A percentile compares a stretch with the other conserved stretches of the same genome.
phyloP scores from a whole-genome alignment of 1,140 invertebrate species.

The Panulirus ornatus region DNA sequence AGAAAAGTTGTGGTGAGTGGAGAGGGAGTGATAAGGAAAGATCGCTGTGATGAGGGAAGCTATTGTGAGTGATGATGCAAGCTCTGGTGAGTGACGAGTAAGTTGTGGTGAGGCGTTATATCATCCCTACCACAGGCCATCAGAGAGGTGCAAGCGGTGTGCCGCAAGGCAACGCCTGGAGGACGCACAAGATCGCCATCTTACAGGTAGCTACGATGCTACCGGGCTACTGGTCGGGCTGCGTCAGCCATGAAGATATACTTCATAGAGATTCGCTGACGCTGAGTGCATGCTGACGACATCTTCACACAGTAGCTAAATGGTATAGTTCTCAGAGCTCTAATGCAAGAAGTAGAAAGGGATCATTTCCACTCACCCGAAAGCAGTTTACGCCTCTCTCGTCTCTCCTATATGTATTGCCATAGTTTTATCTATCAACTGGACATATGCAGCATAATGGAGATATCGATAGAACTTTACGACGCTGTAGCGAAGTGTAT shows the following conservation, averaged over 20 bases:
- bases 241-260: no score
- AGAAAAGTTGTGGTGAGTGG: background rate
- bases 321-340: background rate
- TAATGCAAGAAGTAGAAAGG: background rate
- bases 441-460: slow-evolving; percentile 26
- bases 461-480: slow-evolving; percentile 49
- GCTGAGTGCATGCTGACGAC: background rate
- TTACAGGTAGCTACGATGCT: background rate
- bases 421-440: slow-evolving; percentile 50
- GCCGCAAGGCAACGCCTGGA: background rate
- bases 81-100: no score
- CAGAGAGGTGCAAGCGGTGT: background rate
- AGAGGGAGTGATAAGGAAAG: slow-evolving; percentile 3
- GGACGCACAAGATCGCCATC: background rate
- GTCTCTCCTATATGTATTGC: slow-evolving; percentile 1
- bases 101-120: background rate
- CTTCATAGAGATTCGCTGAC: background rate
- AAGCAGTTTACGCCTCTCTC: slow-evolving; percentile 4
- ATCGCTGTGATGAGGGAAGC: no score
- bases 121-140: background rate
- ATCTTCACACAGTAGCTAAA: background rate
- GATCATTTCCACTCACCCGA: background rate
- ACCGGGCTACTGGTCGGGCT: no score
- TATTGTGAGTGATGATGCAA: no score
- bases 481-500: slow-evolving; percentile 43